Evolutionary conservation across 2,113 vertebrate genomes (phyloP), one percentile per base, ranked within the genome.

Genomic region (Megalops atlanticus): DNA sequence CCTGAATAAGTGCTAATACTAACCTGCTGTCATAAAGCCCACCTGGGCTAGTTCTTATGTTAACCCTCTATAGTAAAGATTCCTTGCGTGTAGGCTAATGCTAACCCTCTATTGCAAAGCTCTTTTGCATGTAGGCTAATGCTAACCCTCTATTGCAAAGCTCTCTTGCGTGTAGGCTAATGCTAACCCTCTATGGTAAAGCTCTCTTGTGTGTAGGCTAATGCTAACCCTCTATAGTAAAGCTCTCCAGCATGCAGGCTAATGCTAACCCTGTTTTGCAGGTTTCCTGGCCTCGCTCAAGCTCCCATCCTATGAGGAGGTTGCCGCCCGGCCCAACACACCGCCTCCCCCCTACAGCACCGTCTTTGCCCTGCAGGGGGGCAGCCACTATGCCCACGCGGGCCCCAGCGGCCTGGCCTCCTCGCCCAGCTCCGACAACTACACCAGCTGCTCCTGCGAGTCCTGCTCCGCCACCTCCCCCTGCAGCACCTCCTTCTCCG

Each of bases 291-390:
- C 96, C 76, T 93, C 96, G 84, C 95, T 98, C 88, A 98, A 98
- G 91, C 92, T 98, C 81, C 97, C 97, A 0, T 96, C 97, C 77
- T 99, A 99, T 0, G 97, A 98, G 88, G 97, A 99, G 82, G 97
- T 97, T 84, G 96, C 96, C 7, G 95, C 95, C 0, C 95, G 93
- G 80, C 97, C 97, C 15, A 92, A 92, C 90, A 97, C 96, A 0
- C 97, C 97, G 0, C 97, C 97, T 0, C 97, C 97, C 0, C 95
- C 97, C 11, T 99, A 99, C 88, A 96, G 95, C 84, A 89, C 94
- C 1, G 88, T 95, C 79, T 93, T 94, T 0, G 93, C 92, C 77
- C 91, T 93, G 47, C 92, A 92, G 85, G 92, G 92, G 3, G 90
- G 89, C 2, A 47, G 84, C 2, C 74, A 84, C n/a, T 87, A 71